Base-by-base conservation (phyloP, 2,113 vertebrate genomes). In the Camarhynchus parvulus region DNA sequence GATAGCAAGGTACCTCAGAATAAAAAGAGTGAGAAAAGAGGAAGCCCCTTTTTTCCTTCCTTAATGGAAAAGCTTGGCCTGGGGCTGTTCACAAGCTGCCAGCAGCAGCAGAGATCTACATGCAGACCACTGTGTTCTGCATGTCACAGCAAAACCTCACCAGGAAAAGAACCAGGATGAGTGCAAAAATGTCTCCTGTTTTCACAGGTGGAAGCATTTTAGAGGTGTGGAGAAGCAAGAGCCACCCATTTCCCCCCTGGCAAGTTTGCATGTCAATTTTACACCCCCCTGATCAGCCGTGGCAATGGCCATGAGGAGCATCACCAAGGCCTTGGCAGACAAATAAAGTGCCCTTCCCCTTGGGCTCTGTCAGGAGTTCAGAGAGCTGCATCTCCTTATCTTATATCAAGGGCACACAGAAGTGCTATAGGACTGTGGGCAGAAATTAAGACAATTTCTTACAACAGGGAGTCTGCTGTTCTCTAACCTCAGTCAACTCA, bases 211-310 rank as follows among this genome's bases (percentile, higher is more conserved):
- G 18, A 63, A 77, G 31, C 23, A 53, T 56, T 80, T 46, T 46
- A 83, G 44, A 90, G n/a, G 13, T 27, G 30, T 62, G 42, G 23
- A 55, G 50, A 41, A 73, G 11, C 21, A 81, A 82, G 41, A 69
- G 10, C 8, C 7, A 31, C 17, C 41, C n/a, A 4, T 7, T 50
- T 62, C 5, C 17, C 7, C 7, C 16, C 28, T 41, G 37, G 8
- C 12, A 90, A 21, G 7, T 21, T n/a, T n/a, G 30, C 31, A 87
- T 0, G 0, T 16, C 52, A 25, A 2, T 27, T 75, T 64, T 61
- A 35, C 25, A 62, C 0, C 0, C 2, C 2, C 1, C 2, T 14
- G 15, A 61, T n/a, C 49, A 68, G 37, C 31, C 2, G 2, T 31
- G 69, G 68, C 67, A 77, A 23, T 4, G 15, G 37, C 42, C 50